Conservation (phyloP, 2,113 vertebrate genomes). For the Nyctibius bracteatus region DNA sequence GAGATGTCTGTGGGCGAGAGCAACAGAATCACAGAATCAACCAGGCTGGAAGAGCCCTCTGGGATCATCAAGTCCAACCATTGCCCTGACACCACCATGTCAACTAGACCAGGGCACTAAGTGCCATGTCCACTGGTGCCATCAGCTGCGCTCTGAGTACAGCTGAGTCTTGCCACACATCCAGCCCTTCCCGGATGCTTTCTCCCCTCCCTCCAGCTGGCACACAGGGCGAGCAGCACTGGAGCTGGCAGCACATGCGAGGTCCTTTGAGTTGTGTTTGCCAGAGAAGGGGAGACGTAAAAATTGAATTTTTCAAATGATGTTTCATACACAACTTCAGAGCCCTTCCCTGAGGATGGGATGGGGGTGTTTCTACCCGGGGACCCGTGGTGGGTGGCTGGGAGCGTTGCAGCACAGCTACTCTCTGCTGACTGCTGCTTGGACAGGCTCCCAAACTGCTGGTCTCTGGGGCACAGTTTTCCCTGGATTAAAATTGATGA, state of each 20-base stretch:
- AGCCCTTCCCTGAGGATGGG: neutral
- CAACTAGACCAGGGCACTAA: too few species aligned
- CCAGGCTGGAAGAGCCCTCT: too few species aligned
- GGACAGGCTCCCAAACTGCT: neutral
- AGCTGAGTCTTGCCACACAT: rapidly evolving
- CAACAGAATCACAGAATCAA: too few species aligned
- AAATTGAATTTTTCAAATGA: neutral
- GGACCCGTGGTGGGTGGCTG: neutral
- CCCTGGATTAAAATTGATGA: neutral
- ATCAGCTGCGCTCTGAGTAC: neutral
- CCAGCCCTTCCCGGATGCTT: neutral
- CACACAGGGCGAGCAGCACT: rapidly evolving
- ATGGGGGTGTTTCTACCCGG: neutral
- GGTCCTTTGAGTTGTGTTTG: neutral
- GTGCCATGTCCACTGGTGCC: too few species aligned
- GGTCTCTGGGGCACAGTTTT: neutral
- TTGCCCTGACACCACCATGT: too few species aligned
- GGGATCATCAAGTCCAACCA: too few species aligned
- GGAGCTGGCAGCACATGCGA: rapidly evolving
- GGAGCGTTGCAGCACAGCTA: neutral
- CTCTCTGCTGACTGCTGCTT: neutral
- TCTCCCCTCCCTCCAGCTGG: rapidly evolving
- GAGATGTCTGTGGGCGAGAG: neutral
- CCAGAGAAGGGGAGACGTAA: neutral
- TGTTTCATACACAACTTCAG: neutral